phyloP scores from a whole-genome alignment of 2,113 vertebrate species.

The Collichthys lucidus region DNA sequence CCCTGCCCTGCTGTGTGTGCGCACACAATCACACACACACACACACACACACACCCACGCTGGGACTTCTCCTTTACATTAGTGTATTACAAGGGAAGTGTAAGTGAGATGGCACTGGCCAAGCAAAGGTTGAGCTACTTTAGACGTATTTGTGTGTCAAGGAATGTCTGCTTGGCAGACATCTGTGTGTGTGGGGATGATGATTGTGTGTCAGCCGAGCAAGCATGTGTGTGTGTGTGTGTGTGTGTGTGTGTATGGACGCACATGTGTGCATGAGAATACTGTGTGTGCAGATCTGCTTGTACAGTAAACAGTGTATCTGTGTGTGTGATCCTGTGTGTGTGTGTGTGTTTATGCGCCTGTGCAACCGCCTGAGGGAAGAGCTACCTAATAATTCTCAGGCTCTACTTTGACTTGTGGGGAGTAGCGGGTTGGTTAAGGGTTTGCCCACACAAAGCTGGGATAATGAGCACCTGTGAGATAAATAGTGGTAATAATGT shows the following conservation, averaged over 20 bases:
- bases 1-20: constrained; percentile 23
- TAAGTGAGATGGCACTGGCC: constrained; percentile 35
- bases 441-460: constrained; percentile 32
- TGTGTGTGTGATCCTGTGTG: constrained; percentile 20
- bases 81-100: constrained; percentile 27
- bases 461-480: constrained; percentile 51
- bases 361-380: constrained; percentile 6
- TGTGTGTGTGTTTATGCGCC: neutral
- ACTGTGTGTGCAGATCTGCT: neutral
- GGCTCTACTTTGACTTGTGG: constrained; percentile 14
- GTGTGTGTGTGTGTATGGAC: neutral
- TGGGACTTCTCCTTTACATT: constrained; percentile 46
- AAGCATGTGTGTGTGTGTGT: neutral
- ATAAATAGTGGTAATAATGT: constrained; percentile 57
- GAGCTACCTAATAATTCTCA: constrained; percentile 23
- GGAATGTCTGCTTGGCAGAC: neutral
- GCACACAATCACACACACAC: constrained; percentile 17
- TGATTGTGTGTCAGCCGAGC: neutral
- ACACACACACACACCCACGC: neutral
- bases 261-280: neutral
- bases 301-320: constrained; percentile 26
- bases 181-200: neutral
- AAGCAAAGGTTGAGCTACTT: constrained; percentile 24
- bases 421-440: constrained; percentile 18
- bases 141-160: neutral